Base-by-base conservation (phyloP, 2,888 invertebrate genomes). In the Drosophila monieri region DNA sequence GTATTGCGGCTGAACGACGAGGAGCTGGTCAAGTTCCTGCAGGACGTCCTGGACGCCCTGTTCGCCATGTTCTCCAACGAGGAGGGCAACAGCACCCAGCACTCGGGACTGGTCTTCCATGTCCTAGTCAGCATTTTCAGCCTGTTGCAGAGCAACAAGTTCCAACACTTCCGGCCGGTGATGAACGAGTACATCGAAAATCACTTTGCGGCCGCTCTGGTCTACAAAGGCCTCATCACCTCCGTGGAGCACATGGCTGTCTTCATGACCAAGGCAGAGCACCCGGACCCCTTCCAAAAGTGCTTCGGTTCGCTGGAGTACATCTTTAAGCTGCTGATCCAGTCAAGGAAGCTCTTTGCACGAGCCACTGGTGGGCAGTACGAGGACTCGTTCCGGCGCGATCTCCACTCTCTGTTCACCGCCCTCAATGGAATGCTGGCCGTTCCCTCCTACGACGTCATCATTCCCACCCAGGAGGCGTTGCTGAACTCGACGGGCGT, bases 51-150 rank as follows among this genome's bases (percentile, higher is more conserved):
- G 10, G 98, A 99, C 89, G 97, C 97, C 0, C 92, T 99, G 1
- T 98, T 98, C 90, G 96, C 97, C 15, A 94, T 99, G 93, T 97
- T 98, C 89, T 97, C 97, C 6, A 97, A 97, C 8, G 97, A 97
- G 90, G 97, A 98, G 90, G 97, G 97, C 21, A 97, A 96, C 89
- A 94, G 97, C 43, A 97, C 97, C 0, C 94, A 95, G 25, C 95
- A 97, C 89, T 97, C 97, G 1, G 97, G 97, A 32, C 94, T 97
- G 18, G 98, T 98, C 27, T 98, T 99, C 90, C 95, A 97, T 88
- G 97, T 97, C 32, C 93, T 98, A 65, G 97, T 98, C 14, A 97
- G 97, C 65, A 98, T 98, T 80, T 97, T 98, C 91, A 97, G 96
- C 89, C 92, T 98, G 18, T 92, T 98, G 65, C 97, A 98, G 85